Conservation (phyloP, 2,113 vertebrate genomes). For the Rhegmatorhina hoffmannsi region DNA sequence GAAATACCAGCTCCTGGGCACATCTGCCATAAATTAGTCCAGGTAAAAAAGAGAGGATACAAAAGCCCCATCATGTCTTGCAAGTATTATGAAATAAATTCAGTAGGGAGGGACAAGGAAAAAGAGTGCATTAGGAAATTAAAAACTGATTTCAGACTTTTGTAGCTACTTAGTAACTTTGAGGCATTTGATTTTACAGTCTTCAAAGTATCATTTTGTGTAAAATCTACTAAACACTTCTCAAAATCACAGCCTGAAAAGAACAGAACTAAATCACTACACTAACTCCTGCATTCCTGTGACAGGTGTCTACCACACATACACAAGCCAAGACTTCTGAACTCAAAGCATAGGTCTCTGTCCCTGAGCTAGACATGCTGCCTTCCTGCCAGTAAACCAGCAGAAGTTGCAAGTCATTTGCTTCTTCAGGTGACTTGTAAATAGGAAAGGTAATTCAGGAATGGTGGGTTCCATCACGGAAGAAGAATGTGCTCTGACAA, state of each 20-base stretch:
- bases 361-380: not conserved
- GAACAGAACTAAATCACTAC: not conserved
- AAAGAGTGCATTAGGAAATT: not conserved
- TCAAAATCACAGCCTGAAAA: not conserved
- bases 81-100: not conserved
- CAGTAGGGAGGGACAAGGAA: not conserved
- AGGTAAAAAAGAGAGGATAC: not conserved
- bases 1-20: not conserved
- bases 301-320: not conserved
- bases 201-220: not conserved
- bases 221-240: not conserved
- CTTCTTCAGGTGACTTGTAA: not conserved
- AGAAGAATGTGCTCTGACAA: not conserved
- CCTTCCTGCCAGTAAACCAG: not conserved
- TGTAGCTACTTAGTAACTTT: not conserved
- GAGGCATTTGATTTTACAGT: not conserved
- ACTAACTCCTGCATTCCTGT: accelerated
- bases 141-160: not conserved
- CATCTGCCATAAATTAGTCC: not conserved
- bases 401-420: not conserved
- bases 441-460: not conserved
- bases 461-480: not conserved
- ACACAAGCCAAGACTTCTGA: not conserved
- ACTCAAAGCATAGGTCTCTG: not conserved
- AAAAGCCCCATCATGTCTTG: not conserved